Evolutionary conservation across 92 coral and sea anemone species (phyloP).

Genomic region (Umimayanthus kanabou): DNA sequence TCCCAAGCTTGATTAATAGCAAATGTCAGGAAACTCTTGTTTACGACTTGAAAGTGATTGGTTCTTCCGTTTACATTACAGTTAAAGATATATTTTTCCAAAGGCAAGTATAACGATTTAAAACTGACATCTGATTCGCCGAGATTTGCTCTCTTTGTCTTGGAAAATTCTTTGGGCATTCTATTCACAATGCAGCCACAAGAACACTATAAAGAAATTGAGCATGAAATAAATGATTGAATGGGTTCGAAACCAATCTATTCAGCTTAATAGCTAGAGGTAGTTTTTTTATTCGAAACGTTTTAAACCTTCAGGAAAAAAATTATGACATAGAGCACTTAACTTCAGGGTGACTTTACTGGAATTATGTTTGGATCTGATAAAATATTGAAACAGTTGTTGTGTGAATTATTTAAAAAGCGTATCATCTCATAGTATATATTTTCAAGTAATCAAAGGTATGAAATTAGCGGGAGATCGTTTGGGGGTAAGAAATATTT

Average conservation of each 20-base stretch:
- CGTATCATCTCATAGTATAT: conserved; percentile 44
- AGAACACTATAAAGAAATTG: conserved; percentile 26
- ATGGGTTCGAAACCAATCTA: conserved; percentile 15
- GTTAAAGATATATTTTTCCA: conserved; percentile 55
- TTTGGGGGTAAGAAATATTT: conserved; percentile 11
- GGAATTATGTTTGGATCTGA: conserved; percentile 56
- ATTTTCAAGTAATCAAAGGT: conserved; percentile 51
- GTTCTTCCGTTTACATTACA: conserved; percentile 61
- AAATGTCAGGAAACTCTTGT: conserved; percentile 75
- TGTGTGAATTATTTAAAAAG: conserved; percentile 54
- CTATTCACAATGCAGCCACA: conserved; percentile 20
- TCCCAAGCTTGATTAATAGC: conserved; percentile 45
- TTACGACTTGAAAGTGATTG: conserved; percentile 61
- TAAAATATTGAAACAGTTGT: conserved; percentile 61
- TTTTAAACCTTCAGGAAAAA: neutral
- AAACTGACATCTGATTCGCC: conserved; percentile 65
- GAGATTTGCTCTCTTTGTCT: conserved; percentile 44
- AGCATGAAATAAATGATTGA: conserved; percentile 23
- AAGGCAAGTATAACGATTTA: conserved; percentile 30
- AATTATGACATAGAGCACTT: conserved; percentile 60
- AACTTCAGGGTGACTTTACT: conserved; percentile 83
- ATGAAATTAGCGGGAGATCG: conserved; percentile 48
- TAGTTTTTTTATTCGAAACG: conserved; percentile 15
- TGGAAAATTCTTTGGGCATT: conserved; percentile 37
- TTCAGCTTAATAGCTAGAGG: conserved; percentile 17